Evolutionary conservation across 1,140 invertebrate species (phyloP), one percentile per base, ranked within the genome.

Genomic region (Lepidotrigona ventralis): DNA sequence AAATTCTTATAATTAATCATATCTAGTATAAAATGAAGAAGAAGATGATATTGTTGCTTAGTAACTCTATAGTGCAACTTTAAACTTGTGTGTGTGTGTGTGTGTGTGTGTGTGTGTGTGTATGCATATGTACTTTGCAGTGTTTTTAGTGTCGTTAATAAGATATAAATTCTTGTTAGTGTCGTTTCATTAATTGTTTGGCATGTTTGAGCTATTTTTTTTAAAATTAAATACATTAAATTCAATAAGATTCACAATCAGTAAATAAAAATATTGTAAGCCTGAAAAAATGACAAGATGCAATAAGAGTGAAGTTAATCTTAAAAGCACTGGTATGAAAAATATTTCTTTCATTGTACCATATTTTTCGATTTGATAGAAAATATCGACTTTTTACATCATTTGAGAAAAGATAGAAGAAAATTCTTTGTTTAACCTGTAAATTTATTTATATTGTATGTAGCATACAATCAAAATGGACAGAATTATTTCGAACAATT

Each of bases 251-350:
- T 39, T 6, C 75, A 53, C 66, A 26, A 60, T 33, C 70, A 0
- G 14, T n/a, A 69, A 39, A 8, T 3, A 12, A 11, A 12, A 58
- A 56, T 29, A 46, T 29, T 63, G 51, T 64, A 63, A 14, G 2
- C 17, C 53, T 54, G 26, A 63, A 87, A 86, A 86, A 80, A 93
- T 93, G 92, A 92, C 91, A 85, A 90, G 88, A 90, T 93, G 89
- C 29, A 89, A 87, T 29, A 85, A 72, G 70, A 79, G 85, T 15
- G 79, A 85, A 77, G 64, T 85, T 70, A 90, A 88, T 86, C 84
- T 92, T 53, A 93, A 94, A 85, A 94, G 93, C 85, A 92, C 91
- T 78, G 92, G 93, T 93, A 87, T 79, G 88, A 81, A 70, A 46
- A 74, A 80, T 76, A 71, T 54, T 21, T n/a, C 33, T 26, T 66